Conservation (phyloP, 2,797 vertebrate genomes). For the Tadarida brasiliensis region DNA sequence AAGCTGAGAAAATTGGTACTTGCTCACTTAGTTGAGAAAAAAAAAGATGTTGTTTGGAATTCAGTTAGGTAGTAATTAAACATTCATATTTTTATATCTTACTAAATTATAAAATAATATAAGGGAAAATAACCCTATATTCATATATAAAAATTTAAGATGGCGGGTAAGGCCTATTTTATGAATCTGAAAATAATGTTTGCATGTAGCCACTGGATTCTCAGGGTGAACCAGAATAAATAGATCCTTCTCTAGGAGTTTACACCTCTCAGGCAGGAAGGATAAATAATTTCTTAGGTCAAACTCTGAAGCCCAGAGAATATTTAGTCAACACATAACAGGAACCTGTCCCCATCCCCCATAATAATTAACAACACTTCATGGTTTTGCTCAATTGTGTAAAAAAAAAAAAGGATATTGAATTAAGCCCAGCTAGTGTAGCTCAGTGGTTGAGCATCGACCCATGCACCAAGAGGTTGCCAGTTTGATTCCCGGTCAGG, state of each 20-base stretch:
- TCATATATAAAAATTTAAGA: constrained; percentile 13
- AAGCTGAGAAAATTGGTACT: background rate
- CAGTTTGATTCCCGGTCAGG: too few relatives aligned
- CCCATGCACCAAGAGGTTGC: too few relatives aligned
- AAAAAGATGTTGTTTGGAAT: constrained; percentile 21
- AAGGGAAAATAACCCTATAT: constrained; percentile 14
- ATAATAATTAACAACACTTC: background rate
- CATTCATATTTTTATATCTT: constrained; percentile 38
- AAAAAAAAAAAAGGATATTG: background rate
- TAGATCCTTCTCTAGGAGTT: background rate
- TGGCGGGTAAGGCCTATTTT: background rate
- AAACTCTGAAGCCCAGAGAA: background rate
- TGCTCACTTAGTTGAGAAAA: background rate
- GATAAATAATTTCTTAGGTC: background rate
- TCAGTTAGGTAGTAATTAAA: constrained; percentile 41
- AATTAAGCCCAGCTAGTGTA: background rate
- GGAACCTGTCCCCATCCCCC: background rate
- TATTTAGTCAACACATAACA: background rate
- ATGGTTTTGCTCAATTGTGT: constrained; percentile 1
- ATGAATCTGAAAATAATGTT: constrained; percentile 33
- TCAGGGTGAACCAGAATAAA: background rate
- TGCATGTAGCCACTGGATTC: background rate
- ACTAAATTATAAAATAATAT: background rate
- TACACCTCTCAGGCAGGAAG: background rate
- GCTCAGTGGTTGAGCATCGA: too few relatives aligned